These are phyloP conservation scores for Platyura marginata DNA, from an alignment of 1,140 invertebrate species.

Conservation along the genomic window DNA sequence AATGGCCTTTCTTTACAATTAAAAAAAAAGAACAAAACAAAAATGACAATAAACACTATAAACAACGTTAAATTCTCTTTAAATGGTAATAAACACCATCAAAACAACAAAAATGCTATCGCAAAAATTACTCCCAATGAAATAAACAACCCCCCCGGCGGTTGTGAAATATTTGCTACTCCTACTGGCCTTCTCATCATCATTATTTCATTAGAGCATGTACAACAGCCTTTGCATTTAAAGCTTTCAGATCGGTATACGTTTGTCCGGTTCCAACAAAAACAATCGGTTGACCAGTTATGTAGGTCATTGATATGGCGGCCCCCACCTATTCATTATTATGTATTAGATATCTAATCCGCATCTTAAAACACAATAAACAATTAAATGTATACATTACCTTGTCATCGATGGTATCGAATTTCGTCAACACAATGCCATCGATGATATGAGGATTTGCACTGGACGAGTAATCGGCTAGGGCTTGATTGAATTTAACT, in stretches of 20 bases:
- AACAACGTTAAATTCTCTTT: too few species aligned
- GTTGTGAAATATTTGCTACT: too few species aligned
- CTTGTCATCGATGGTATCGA: slow-evolving; percentile 99
- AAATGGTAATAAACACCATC: too few species aligned
- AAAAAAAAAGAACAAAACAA: too few species aligned
- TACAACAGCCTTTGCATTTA: slow-evolving; percentile 95
- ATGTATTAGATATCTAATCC: slow-evolving; percentile 6
- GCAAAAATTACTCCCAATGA: too few species aligned
- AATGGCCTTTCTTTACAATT: too few species aligned
- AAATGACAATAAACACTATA: too few species aligned
- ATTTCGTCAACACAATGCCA: slow-evolving; percentile 95
- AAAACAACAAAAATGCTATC: too few species aligned
- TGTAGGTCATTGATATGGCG: slow-evolving; percentile 99
- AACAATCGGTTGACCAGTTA: slow-evolving; percentile 98
- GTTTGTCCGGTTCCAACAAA: slow-evolving; percentile 99
- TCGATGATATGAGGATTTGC: slow-evolving; percentile 85
- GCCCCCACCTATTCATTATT: slow-evolving; percentile 84
- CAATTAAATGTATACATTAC: slow-evolving; percentile 25
- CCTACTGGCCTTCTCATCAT: too few species aligned
- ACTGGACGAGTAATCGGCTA: slow-evolving; percentile 72
- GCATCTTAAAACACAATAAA: slow-evolving; percentile 1
- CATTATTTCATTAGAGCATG: slow-evolving; percentile 81
- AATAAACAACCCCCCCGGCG: too few species aligned
- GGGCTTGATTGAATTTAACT: slow-evolving; percentile 94
- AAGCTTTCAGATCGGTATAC: slow-evolving; percentile 90